Base-by-base conservation (phyloP, 1,140 invertebrate species). In the Hesperophylax magnus region DNA sequence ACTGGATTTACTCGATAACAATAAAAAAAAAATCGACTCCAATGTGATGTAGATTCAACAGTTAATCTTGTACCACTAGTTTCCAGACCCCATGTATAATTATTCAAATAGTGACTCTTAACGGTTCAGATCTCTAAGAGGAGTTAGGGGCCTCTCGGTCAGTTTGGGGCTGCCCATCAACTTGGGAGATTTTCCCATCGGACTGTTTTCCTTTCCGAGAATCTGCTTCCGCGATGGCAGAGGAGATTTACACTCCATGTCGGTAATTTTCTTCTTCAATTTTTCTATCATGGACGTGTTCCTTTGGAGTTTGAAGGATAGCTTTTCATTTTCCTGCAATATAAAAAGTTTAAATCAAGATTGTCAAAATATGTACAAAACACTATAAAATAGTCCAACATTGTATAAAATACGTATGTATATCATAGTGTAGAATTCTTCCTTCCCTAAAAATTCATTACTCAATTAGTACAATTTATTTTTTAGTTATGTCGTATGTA, bases 291-390 rank as follows among this genome's bases (percentile, higher is more conserved):
- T 24, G 3, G 72, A 20, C 14, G 47, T 53, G 60, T 84, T 79
- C 18, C 79, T 84, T 61, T 81, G 79, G 15, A 84, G 14, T 14
- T 65, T 78, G n/a, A 78, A 65, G 1, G 60, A 27, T 14, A 81
- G 31, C 22, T 69, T 83, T 65, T 83, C 79, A 58, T 83, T 84
- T 79, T 84, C 79, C 82, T 84, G 39, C 8, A 78, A 80, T 15
- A 27, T 81, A 71, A 18, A 1, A 18, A 71, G 5, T 52, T 14
- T 9, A 27, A 31, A 31, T 34, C 27, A 67, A 67, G 39, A 52
- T 20, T 20, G 17, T 22, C 2, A 5, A 47, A n/a, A 17, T 39
- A 20, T 7, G 34, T 34, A 39, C 18, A 18, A 18, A 2, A 18
- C 3, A 22, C 2, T 18, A 61, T 3, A 61, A 18, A 54, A 14